These are phyloP conservation scores for Oppia nitens DNA, from an alignment of 1,140 invertebrate species.

Conservation along the genomic window DNA sequence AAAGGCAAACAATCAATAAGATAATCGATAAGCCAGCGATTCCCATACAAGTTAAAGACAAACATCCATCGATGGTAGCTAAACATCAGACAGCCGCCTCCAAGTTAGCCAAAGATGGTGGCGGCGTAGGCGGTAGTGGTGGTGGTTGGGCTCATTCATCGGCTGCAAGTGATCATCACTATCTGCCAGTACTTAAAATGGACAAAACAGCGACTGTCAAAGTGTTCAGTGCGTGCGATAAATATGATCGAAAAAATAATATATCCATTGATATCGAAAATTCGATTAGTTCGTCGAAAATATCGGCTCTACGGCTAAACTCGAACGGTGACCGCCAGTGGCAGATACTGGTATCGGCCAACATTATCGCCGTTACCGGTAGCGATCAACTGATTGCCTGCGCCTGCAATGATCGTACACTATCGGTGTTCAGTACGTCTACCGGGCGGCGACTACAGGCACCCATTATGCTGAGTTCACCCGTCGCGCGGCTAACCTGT, in stretches of 20 bases:
- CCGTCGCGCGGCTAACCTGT: slow-evolving; percentile 23
- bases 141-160: slow-evolving; percentile 11
- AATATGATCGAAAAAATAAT: neutral
- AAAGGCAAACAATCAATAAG: neutral
- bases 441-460: slow-evolving; percentile 40
- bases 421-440: slow-evolving; percentile 41
- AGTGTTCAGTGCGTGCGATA: slow-evolving; percentile 6
- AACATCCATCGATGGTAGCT: slow-evolving; percentile 11
- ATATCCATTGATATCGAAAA: slow-evolving; percentile 27
- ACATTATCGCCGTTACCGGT: slow-evolving; percentile 7
- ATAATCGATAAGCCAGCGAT: neutral
- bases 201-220: slow-evolving; percentile 20
- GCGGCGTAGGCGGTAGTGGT: slow-evolving; percentile 12
- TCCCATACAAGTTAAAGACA: slow-evolving; percentile 15
- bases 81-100: slow-evolving; percentile 12
- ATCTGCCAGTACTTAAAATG: slow-evolving; percentile 20
- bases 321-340: slow-evolving; percentile 6
- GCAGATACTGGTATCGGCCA: slow-evolving; percentile 9
- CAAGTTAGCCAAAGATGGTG: slow-evolving; percentile 3
- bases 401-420: slow-evolving; percentile 43
- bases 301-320: slow-evolving; percentile 2
- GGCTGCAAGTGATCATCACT: slow-evolving; percentile 15
- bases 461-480: slow-evolving; percentile 42
- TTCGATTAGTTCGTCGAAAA: slow-evolving; percentile 15
- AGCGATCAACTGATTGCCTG: slow-evolving; percentile 36